Evolutionary conservation across 2,113 vertebrate species (phyloP).

Genomic region (Chrysemys picta): DNA sequence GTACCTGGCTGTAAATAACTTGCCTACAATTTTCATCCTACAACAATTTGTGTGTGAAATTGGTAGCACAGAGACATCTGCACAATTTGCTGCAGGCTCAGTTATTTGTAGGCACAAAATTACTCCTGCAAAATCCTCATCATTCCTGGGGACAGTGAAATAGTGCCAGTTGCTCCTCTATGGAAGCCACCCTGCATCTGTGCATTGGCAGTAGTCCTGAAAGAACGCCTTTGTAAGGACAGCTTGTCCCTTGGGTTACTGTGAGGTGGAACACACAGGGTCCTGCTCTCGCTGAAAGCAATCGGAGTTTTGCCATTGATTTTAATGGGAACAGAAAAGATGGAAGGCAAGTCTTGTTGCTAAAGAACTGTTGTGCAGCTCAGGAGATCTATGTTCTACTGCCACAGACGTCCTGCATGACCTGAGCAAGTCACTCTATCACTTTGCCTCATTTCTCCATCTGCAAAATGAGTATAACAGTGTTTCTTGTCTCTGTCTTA

Average conservation of each 20-base stretch:
- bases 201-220: slow-evolving; percentile 7
- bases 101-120: not conserved
- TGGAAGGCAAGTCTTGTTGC: not conserved
- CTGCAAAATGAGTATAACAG: not conserved
- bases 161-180: not conserved
- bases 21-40: not conserved
- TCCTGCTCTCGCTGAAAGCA: too few species aligned
- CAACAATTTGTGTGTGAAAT: not conserved
- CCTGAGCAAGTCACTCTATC: too few species aligned
- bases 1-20: not conserved
- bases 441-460: not conserved
- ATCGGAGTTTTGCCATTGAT: not conserved
- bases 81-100: not conserved
- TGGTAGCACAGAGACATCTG: fast-evolving
- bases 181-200: not conserved
- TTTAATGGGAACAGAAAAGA: not conserved
- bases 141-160: not conserved
- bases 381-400: not conserved
- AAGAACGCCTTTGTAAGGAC: slow-evolving; percentile 1
- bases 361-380: not conserved
- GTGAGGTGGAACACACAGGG: not conserved
- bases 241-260: not conserved
- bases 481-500: not conserved
- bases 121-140: not conserved
- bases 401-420: not conserved